Conservation (phyloP, 2,797 vertebrate species). For the Poeciliopsis gracilis region DNA sequence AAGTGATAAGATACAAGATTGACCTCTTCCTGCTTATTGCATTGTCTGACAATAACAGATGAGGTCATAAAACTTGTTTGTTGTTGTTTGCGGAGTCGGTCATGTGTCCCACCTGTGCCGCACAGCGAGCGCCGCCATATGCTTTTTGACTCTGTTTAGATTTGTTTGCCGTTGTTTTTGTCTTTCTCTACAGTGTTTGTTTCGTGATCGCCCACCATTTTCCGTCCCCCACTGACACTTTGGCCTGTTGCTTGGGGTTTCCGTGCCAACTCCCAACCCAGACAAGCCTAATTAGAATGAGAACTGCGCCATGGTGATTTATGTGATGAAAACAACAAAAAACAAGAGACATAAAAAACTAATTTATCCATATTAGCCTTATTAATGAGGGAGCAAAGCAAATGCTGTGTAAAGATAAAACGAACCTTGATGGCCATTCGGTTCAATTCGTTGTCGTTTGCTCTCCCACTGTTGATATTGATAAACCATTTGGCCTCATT, state of each 20-base stretch:
- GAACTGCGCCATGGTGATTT: conserved; percentile 35
- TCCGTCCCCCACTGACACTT: conserved; percentile 43
- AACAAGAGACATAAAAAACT: conserved; percentile 16
- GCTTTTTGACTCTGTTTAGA: conserved; percentile 34
- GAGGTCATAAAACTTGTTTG: conserved; percentile 1
- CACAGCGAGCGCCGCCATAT: conserved; percentile 50
- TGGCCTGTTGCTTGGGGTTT: conserved; percentile 49
- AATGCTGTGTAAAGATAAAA: conserved; percentile 17
- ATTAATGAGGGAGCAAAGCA: conserved; percentile 23
- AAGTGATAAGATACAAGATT: not conserved
- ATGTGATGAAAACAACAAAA: conserved; percentile 10
- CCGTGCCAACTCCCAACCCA: conserved; percentile 53
- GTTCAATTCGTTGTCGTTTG: conserved; percentile 20
- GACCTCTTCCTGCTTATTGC: not conserved
- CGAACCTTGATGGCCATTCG: conserved; percentile 28
- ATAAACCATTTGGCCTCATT: conserved; percentile 18
- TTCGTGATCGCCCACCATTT: conserved; percentile 41
- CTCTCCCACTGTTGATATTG: conserved; percentile 12
- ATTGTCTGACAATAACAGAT: not conserved
- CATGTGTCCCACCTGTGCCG: conserved; percentile 17
- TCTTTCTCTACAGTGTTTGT: conserved; percentile 34
- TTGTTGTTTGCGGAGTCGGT: conserved; percentile 7
- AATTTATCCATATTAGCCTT: conserved; percentile 13
- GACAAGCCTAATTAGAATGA: conserved; percentile 49
- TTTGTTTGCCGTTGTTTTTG: conserved; percentile 45